Base-by-base conservation (phyloP, 2,113 vertebrate species). In the Abramis brama region DNA sequence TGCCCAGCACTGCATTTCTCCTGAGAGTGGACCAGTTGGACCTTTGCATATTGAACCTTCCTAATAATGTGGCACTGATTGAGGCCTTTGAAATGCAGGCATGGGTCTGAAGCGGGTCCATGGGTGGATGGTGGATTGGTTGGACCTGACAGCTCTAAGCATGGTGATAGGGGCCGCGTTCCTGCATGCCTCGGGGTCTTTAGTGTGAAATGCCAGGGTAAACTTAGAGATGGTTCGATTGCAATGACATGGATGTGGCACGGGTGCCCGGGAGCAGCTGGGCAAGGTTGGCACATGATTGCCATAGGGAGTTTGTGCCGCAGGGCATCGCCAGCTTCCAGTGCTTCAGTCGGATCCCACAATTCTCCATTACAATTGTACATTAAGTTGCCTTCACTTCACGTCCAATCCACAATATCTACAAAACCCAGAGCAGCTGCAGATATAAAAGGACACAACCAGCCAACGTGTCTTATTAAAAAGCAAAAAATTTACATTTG, bases 161-260 rank as follows among this genome's bases (percentile, higher is more conserved):
- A 60, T 30, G 79, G 52, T 71, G 39, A 80, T 33, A 66, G 80
- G 66, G 74, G 87, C 83, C 50, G 12, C 77, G 73, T 25, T 85
- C 79, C 70, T 47, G 73, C 84, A 77, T 68, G 87, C 87, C 88
- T 89, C 82, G 1, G 88, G 88, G 85, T 89, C 88, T 83, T 87
- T 77, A 70, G 55, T 80, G 86, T 50, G 36, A 89, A 87, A 89
- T 87, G 88, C 88, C 88, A 89, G 87, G 83, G 86, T 89, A 87
- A 87, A 86, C 86, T 87, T 79, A 87, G 85, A 82, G 88, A 73
- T 83, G 47, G 68, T 73, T 11, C 30, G 52, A 23, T 25, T 39
- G 68, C 68, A 59, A 43, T 83, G 83, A 86, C 50, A 80, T 66
- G 76, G 79, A 73, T 50, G 77, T 76, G 83, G 82, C 83, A 45